phyloP scores from a whole-genome alignment of 2,888 invertebrate species.

The Drosophila dives region DNA sequence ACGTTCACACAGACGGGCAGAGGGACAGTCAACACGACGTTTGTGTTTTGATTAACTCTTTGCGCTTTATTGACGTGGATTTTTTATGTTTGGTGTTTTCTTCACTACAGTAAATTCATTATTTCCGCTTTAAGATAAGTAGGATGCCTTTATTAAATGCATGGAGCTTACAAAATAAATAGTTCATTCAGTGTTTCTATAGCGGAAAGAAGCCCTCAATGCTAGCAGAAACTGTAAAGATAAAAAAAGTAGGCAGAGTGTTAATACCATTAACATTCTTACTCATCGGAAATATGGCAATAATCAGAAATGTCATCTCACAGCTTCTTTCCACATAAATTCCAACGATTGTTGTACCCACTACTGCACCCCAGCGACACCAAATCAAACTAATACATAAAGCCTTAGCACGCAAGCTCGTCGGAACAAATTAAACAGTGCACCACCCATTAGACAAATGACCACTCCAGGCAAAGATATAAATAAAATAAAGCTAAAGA shows the following conservation, averaged over 20 bases:
- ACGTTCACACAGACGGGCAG: no score
- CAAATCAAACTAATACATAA: conserved; percentile 67
- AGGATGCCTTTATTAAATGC: no score
- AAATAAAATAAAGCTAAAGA: conserved; percentile 46
- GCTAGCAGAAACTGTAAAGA: conserved; percentile 30
- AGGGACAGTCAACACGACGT: no score
- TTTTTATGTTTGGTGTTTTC: no score
- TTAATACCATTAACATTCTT: no score
- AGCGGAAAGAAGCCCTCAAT: conserved; percentile 39
- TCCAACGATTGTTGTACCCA: conserved; percentile 54
- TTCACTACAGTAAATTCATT: no score
- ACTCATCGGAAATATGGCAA: conserved; percentile 46
- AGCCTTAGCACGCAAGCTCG: conserved; percentile 60
- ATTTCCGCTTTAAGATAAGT: no score
- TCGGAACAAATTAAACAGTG: conserved; percentile 64
- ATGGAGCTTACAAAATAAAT: no score
- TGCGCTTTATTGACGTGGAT: no score
- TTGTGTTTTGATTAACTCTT: no score
- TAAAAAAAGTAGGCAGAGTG: no score
- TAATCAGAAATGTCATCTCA: conserved; percentile 41
- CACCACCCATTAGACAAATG: conserved; percentile 57
- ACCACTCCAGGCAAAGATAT: conserved; percentile 58
- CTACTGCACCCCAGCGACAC: conserved; percentile 59
- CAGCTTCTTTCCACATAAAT: conserved; percentile 46
- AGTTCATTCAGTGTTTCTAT: neutral